Evolutionary conservation across 2,113 vertebrate genomes (phyloP).

Genomic region (Brachirus orientalis): DNA sequence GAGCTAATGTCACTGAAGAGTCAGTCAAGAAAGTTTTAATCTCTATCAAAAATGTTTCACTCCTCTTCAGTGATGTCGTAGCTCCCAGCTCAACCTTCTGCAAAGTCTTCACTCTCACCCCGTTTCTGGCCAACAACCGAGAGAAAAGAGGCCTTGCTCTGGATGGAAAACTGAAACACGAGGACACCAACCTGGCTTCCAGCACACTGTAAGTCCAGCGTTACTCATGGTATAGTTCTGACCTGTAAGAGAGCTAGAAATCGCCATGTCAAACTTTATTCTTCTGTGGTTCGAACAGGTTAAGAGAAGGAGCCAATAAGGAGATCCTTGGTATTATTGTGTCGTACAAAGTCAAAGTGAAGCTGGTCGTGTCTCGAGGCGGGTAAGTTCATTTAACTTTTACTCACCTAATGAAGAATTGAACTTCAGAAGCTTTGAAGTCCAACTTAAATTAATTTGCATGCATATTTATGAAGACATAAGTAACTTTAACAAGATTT

Average conservation of each 20-base stretch:
- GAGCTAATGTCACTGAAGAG: too few species aligned
- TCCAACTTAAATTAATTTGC: too few species aligned
- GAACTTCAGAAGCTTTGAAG: too few species aligned
- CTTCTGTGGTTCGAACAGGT: constrained; percentile 70
- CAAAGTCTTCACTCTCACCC: constrained; percentile 95
- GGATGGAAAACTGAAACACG: constrained; percentile 95
- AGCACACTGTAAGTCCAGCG: constrained; percentile 90
- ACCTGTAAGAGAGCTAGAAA: not conserved
- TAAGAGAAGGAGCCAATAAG: constrained; percentile 92
- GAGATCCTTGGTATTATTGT: constrained; percentile 97
- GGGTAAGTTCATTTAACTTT: constrained; percentile 83
- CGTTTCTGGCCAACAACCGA: constrained; percentile 93
- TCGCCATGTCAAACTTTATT: not conserved
- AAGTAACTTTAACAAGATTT: too few species aligned
- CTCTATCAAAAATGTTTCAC: not conserved
- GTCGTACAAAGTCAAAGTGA: constrained; percentile 98
- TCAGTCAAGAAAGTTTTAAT: too few species aligned
- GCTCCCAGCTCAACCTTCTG: constrained; percentile 94
- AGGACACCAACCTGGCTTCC: constrained; percentile 97
- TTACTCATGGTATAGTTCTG: not conserved
- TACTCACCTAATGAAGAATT: not conserved
- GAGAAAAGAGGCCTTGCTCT: constrained; percentile 94
- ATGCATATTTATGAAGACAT: too few species aligned
- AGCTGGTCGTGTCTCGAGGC: constrained; percentile 95
- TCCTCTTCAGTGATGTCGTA: constrained; percentile 86